Conservation (phyloP, 2,888 invertebrate genomes). For the Coenonympha glycerion region DNA sequence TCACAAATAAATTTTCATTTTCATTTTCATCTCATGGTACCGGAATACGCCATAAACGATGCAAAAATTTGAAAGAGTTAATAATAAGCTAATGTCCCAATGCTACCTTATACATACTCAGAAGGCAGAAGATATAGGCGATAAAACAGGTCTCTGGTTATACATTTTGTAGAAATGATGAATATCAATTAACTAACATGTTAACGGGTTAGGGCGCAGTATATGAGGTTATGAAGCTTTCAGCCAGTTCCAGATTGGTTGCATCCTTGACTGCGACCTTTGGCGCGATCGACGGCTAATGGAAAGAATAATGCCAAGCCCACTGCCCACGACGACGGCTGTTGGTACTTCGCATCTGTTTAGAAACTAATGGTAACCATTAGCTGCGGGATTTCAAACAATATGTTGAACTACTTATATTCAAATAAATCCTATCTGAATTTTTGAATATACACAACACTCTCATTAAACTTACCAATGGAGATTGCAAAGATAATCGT, state of each 20-base stretch:
- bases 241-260: constrained; percentile 16
- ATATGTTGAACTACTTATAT: neutral
- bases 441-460: too few species aligned
- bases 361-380: constrained; percentile 20
- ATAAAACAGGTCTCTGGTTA: too few species aligned
- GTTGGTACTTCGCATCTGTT: constrained; percentile 34
- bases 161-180: too few species aligned
- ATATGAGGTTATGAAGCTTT: constrained; percentile 12
- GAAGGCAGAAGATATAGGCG: too few species aligned
- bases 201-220: neutral
- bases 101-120: too few species aligned
- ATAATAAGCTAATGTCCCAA: too few species aligned
- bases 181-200: neutral
- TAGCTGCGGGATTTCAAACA: neutral
- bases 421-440: neutral
- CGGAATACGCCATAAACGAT: too few species aligned
- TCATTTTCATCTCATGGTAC: too few species aligned
- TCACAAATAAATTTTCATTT: too few species aligned
- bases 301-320: constrained; percentile 33
- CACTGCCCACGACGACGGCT: constrained; percentile 17
- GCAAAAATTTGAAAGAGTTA: too few species aligned
- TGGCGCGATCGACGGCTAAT: constrained; percentile 32
- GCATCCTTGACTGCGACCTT: constrained; percentile 28
- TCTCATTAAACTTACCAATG: too few species aligned
- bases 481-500: too few species aligned